phyloP scores from a whole-genome alignment of 2,113 vertebrate genomes.

The Grallaria varia region DNA sequence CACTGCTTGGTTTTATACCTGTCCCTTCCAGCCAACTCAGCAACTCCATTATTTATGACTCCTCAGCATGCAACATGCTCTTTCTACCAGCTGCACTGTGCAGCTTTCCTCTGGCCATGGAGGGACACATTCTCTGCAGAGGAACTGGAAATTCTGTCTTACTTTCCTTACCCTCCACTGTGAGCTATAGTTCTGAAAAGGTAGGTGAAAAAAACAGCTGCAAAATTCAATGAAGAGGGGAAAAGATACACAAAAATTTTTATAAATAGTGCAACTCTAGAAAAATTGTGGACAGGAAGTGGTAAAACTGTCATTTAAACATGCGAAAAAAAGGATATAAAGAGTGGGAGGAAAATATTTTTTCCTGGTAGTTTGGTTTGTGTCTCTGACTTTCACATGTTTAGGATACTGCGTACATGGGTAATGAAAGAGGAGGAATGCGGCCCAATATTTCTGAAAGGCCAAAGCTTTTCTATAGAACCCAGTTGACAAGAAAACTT shows the following conservation, averaged over 20 bases:
- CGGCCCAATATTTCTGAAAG: not conserved
- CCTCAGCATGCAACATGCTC: rapidly evolving
- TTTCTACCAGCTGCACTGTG: not conserved
- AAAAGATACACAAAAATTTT: not conserved
- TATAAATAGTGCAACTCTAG: not conserved
- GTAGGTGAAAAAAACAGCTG: not conserved
- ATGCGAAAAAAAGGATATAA: not conserved
- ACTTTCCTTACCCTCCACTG: not conserved
- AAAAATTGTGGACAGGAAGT: not conserved
- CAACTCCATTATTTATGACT: not conserved
- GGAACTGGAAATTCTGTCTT: not conserved
- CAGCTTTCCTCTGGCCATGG: not conserved
- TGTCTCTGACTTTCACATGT: not conserved
- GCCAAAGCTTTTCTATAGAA: not conserved
- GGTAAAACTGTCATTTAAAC: not conserved
- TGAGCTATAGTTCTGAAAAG: not conserved
- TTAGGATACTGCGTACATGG: not conserved
- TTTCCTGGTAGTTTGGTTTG: not conserved
- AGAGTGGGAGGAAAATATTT: not conserved
- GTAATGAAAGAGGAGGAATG: not conserved
- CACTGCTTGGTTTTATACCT: not conserved
- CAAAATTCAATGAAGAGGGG: not conserved
- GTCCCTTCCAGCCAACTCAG: not conserved
- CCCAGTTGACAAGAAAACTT: not conserved
- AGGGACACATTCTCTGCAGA: not conserved